A percentile compares a stretch with the other conserved stretches of the same genome.
Conservation (phyloP, 2,888 invertebrate species). For the Yponomeuta evonymella region DNA sequence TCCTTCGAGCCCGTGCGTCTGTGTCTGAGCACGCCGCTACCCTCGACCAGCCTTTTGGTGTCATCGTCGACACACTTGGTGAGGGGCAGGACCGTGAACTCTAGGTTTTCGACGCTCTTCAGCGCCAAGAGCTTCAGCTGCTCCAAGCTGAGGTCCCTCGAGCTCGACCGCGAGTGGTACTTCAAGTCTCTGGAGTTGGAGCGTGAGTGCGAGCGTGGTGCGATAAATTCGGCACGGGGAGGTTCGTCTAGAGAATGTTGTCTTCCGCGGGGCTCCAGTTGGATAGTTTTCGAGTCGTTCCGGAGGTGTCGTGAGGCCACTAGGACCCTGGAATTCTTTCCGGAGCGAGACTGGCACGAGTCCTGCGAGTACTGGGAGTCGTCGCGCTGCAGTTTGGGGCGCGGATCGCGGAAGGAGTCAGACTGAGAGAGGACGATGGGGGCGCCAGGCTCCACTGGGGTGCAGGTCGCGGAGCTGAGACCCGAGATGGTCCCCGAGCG, state of each 20-base stretch:
- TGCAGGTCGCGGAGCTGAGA: conserved; percentile 52
- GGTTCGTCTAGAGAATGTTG: conserved; percentile 53
- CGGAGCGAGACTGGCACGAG: conserved; percentile 29
- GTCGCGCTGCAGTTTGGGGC: conserved; percentile 48
- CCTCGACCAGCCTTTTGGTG: conserved; percentile 62
- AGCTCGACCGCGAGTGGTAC: conserved; percentile 71
- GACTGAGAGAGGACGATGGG: conserved; percentile 25
- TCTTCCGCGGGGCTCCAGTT: conserved; percentile 75
- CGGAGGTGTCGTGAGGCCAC: conserved; percentile 75
- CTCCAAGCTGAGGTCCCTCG: conserved; percentile 67
- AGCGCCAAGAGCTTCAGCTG: conserved; percentile 64
- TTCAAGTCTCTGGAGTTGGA: conserved; percentile 45
- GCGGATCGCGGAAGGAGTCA: conserved; percentile 27
- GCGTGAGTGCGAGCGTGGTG: conserved; percentile 46
- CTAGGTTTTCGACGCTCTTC: conserved; percentile 66
- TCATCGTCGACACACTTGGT: conserved; percentile 59
- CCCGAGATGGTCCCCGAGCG: conserved; percentile 59
- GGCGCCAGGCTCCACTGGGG: conserved; percentile 47
- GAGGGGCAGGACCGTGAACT: conserved; percentile 57
- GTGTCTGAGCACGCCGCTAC: conserved; percentile 69
- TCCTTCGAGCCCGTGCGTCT: conserved; percentile 79
- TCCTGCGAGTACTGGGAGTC: conserved; percentile 60
- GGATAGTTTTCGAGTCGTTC: conserved; percentile 79
- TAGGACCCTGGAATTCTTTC: conserved; percentile 57
- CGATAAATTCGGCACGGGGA: conserved; percentile 38